A percentile compares a stretch with the other conserved stretches of the same genome.
Conservation (phyloP, 2,113 vertebrate species). For the Cariama cristata region DNA sequence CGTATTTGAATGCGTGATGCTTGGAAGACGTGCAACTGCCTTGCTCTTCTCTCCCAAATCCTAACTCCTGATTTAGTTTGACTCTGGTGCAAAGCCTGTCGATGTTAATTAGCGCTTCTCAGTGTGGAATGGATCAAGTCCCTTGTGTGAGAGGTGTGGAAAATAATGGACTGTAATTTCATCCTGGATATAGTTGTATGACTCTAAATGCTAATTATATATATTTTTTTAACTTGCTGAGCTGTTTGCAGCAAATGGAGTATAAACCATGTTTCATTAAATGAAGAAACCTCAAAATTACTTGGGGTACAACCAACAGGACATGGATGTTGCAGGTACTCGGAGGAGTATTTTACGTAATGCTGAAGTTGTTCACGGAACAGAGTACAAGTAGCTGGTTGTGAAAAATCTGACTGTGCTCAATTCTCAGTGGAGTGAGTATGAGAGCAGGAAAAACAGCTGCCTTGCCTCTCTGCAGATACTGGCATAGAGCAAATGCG, state of each 20-base stretch:
- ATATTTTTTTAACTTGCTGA: not conserved
- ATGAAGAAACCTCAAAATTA: not conserved
- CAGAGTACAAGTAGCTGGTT: accelerated
- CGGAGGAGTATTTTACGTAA: accelerated
- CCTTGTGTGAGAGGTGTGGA: not conserved
- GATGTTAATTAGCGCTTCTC: not conserved
- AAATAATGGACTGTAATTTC: not conserved
- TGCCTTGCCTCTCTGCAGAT: not conserved
- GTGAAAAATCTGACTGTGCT: not conserved
- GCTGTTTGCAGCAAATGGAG: not conserved
- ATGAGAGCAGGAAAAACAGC: not conserved
- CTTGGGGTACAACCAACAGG: too few species aligned
- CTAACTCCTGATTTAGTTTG: accelerated
- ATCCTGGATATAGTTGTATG: not conserved
- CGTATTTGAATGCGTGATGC: accelerated
- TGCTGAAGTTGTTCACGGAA: not conserved
- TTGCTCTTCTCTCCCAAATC: not conserved
- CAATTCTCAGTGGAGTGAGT: accelerated
- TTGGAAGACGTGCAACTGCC: not conserved
- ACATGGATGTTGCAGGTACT: too few species aligned
- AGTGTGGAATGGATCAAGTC: not conserved
- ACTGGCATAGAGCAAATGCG: not conserved
- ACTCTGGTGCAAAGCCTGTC: not conserved
- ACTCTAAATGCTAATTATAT: not conserved
- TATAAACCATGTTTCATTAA: not conserved